Evolutionary conservation across 2,113 vertebrate genomes (phyloP).

Genomic region (Mionectes macconnelli): DNA sequence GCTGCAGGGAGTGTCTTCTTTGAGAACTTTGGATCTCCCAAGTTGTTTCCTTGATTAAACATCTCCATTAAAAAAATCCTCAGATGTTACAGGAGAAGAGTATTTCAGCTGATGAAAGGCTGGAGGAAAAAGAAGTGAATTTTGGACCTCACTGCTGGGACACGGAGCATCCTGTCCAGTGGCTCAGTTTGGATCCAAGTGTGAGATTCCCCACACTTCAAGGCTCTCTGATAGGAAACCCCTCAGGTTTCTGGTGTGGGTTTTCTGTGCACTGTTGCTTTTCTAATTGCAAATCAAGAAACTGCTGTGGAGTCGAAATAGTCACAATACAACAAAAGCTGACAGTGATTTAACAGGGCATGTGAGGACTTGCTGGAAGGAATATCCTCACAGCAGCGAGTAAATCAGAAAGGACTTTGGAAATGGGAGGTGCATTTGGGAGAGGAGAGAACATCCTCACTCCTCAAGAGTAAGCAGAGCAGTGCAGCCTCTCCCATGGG

Average conservation of each 20-base stretch:
- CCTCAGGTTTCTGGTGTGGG: not conserved
- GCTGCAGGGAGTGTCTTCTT: not conserved
- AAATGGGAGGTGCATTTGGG: not conserved
- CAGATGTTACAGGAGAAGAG: not conserved
- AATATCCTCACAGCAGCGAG: not conserved
- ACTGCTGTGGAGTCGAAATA: not conserved
- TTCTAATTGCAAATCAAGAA: not conserved
- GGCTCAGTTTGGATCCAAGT: not conserved
- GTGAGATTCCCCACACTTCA: accelerated
- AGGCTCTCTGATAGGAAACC: not conserved
- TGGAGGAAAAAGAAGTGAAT: not conserved
- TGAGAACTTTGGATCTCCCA: not conserved
- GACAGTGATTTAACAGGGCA: not conserved
- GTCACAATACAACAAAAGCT: not conserved
- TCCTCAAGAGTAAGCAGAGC: not conserved
- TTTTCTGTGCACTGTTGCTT: not conserved
- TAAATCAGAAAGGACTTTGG: not conserved
- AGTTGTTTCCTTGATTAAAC: not conserved
- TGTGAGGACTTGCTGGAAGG: not conserved
- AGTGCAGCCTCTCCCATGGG: not conserved
- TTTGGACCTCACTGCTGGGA: not conserved
- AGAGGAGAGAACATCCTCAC: not conserved
- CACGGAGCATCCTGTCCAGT: not conserved
- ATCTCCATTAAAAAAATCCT: not conserved
- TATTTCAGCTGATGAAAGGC: not conserved